A percentile compares a stretch with the other conserved stretches of the same genome.
Conservation (phyloP, 2,113 vertebrate species). For the Empidonax alnorum region DNA sequence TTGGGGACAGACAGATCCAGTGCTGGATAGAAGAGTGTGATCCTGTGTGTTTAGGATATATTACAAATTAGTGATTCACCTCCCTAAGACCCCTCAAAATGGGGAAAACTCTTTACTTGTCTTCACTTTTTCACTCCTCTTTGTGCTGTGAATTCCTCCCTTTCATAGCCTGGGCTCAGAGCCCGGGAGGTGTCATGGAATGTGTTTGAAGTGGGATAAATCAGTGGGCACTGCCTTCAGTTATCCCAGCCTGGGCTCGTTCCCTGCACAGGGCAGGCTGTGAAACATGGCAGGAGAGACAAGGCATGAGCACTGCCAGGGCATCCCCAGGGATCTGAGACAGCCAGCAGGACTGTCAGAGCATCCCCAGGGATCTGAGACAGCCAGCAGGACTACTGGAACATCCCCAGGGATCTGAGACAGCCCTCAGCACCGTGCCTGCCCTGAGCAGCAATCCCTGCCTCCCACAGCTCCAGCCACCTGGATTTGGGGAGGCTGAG, state of each 20-base stretch:
- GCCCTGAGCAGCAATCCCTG: background rate
- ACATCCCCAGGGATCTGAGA: background rate
- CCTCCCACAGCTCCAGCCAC: background rate
- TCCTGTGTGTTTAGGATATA: background rate
- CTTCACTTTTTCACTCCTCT: background rate
- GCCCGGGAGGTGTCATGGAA: background rate
- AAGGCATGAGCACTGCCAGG: background rate
- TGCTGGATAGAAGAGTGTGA: rapidly evolving
- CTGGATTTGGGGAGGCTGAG: background rate
- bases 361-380: background rate
- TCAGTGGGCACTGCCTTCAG: background rate
- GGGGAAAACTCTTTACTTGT: background rate
- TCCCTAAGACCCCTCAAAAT: background rate
- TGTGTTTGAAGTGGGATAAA: background rate
- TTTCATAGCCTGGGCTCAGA: background rate
- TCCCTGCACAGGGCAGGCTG: background rate
- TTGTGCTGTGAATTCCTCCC: background rate
- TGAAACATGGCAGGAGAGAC: background rate
- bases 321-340: background rate
- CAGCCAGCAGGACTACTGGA: background rate
- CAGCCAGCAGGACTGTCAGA: background rate
- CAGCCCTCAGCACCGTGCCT: background rate
- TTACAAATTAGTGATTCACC: background rate
- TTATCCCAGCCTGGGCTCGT: background rate
- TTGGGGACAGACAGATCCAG: background rate